Percentiles rank a stretch among this genome's conserved stretches.
Evolutionary conservation across 1,140 invertebrate genomes (phyloP).

Genomic region (Melipona quadrifasciata): DNA sequence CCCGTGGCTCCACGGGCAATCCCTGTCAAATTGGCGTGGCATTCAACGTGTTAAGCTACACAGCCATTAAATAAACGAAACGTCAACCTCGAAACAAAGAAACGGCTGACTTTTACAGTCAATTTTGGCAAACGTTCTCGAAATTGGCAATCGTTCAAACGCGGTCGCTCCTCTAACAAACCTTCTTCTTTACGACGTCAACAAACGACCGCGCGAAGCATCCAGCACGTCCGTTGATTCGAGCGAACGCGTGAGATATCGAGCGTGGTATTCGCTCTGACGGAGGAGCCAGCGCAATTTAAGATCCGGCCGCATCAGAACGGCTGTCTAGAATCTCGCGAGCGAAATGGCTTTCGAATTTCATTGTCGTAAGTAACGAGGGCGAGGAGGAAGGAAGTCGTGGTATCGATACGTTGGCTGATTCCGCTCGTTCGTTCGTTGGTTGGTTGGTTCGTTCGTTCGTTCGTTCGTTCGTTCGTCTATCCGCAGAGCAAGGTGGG

Average conservation of each 20-base stretch:
- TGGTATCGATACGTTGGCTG: constrained; percentile 6
- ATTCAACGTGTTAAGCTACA: too few species aligned
- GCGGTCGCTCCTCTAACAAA: neutral
- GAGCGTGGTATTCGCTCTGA: neutral
- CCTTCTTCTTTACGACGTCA: neutral
- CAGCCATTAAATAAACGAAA: too few species aligned
- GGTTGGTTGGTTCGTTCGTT: too few species aligned
- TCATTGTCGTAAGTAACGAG: constrained; percentile 15
- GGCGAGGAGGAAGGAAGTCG: neutral
- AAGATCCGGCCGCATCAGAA: neutral
- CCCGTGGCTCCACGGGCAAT: too few species aligned
- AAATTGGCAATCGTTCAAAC: too few species aligned
- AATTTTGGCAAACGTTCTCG: neutral
- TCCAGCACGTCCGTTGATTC: neutral
- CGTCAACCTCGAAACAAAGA: too few species aligned
- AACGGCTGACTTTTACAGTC: neutral
- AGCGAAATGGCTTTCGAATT: constrained; percentile 22
- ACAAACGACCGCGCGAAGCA: neutral
- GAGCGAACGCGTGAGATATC: neutral
- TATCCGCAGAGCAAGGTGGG: constrained; percentile 56
- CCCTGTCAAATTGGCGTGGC: too few species aligned
- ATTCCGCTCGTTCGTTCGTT: constrained; percentile 40
- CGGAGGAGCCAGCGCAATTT: neutral
- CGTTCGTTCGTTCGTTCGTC: constrained; percentile 43
- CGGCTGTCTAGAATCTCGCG: neutral